Base-by-base conservation (phyloP, 2,888 invertebrate genomes). In the Eubasilissa splendida region DNA sequence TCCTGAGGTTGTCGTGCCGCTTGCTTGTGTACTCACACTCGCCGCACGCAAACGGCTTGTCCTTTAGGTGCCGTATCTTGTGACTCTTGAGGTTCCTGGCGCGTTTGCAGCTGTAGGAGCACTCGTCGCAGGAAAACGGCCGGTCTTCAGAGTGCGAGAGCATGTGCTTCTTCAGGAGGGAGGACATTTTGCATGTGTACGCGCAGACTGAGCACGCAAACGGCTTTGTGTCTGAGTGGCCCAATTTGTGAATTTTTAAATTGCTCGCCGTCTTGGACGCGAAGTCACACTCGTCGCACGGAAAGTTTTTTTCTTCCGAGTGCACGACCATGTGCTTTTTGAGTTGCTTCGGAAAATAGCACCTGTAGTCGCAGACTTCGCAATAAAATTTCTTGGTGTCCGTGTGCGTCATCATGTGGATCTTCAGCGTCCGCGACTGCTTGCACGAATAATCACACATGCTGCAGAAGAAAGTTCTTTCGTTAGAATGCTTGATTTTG, bases 11-110 rank as follows among this genome's bases (percentile, higher is more conserved):
- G 12, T 56, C 71, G 54, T 54, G 54, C 54, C 71, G 12, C 33
- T 71, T 71, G 71, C 71, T 71, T 2, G 71, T 71, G 33, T 71
- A 71, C 10, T 71, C 71, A 12, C 71, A 71, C 31, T 54, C 54
- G 31, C 14, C 11, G 50, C 71, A 71, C 12, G 71, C 56, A 7
- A 31, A 71, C 52, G 50, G 68, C 56, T 71, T 71, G 53, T 12
- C 33, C 56, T 71, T 10, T 22, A 56, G n/a, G 42, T 71, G 53
- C 5, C 56, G 54, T 5, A 71, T 71, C 56, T 71, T 71, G 56
- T 71, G 71, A 8, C 56, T 71, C 33, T 71, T 71, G 9, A 71
- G 56, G 10, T 71, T 56, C 31, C 56, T 7, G 11, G 71, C 71
- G 2, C 68, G 50, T 10, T 68, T 68, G 52, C 68, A 68, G 3